phyloP scores from a whole-genome alignment of 2,113 vertebrate genomes.

The Meleagris gallopavo region DNA sequence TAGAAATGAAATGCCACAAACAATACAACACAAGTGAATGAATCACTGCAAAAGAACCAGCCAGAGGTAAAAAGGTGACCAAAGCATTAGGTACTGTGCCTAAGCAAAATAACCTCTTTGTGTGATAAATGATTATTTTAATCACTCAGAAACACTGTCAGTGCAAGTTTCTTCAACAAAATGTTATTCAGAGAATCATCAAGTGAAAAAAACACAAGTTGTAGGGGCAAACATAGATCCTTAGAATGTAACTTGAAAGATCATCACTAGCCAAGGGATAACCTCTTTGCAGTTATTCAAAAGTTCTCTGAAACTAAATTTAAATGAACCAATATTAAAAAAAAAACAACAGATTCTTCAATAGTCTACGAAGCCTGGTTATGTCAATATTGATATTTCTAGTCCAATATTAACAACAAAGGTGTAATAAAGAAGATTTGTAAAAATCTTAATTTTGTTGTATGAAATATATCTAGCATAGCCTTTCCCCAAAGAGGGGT shows the following conservation, averaged over 20 bases:
- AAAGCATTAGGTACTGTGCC: not conserved
- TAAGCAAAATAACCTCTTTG: not conserved
- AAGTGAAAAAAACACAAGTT: not conserved
- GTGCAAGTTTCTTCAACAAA: not conserved
- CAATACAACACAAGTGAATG: not conserved
- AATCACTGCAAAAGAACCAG: not conserved
- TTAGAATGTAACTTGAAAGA: not conserved
- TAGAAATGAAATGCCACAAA: not conserved
- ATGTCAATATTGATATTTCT: not conserved
- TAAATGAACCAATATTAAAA: not conserved
- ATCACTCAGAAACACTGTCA: not conserved
- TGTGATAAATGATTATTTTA: not conserved
- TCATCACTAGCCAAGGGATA: not conserved
- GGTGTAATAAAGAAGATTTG: not conserved
- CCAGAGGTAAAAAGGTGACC: not conserved
- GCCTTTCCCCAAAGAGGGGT: not conserved
- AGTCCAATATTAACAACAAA: not conserved
- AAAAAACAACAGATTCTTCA: not conserved
- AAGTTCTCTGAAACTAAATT: not conserved
- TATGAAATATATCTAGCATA: not conserved
- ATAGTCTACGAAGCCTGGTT: rapidly evolving
- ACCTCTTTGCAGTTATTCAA: not conserved
- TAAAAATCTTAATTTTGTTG: not conserved
- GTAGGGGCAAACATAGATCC: not conserved
- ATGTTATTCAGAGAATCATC: not conserved